A percentile compares a stretch with the other conserved stretches of the same genome.
Conservation (phyloP, 1,140 invertebrate species). For the Panagrolaimus sp. region DNA sequence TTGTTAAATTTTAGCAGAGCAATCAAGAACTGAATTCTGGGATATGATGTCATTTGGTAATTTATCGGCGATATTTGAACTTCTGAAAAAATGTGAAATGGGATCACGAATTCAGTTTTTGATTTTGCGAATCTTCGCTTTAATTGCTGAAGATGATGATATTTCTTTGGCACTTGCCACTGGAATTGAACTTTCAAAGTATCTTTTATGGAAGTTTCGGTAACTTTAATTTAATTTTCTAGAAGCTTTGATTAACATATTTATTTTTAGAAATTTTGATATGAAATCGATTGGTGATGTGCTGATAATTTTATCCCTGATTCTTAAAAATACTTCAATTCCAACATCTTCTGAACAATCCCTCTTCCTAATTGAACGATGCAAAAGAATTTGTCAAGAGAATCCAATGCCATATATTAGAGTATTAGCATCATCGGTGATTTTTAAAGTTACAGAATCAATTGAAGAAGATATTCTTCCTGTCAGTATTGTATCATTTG, state of each 20-base stretch:
- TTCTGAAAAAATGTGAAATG: neutral
- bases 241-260: neutral
- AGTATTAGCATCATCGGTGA: neutral
- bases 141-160: neutral
- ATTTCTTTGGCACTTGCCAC: neutral
- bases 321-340: neutral
- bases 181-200: neutral
- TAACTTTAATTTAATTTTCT: neutral
- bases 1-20: neutral
- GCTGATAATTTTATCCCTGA: neutral
- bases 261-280: neutral
- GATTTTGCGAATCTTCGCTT: neutral
- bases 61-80: neutral
- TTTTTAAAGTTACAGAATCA: neutral
- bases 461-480: slow-evolving; percentile 1
- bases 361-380: neutral
- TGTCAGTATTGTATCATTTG: neutral
- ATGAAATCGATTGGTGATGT: slow-evolving; percentile 11
- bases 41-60: slow-evolving; percentile 7
- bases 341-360: neutral
- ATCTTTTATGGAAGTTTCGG: slow-evolving; percentile 5
- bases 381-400: neutral
- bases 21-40: neutral
- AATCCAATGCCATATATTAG: slow-evolving; percentile 9
- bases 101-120: neutral